Conservation (phyloP, 2,113 vertebrate genomes). For the Sialia sialis region DNA sequence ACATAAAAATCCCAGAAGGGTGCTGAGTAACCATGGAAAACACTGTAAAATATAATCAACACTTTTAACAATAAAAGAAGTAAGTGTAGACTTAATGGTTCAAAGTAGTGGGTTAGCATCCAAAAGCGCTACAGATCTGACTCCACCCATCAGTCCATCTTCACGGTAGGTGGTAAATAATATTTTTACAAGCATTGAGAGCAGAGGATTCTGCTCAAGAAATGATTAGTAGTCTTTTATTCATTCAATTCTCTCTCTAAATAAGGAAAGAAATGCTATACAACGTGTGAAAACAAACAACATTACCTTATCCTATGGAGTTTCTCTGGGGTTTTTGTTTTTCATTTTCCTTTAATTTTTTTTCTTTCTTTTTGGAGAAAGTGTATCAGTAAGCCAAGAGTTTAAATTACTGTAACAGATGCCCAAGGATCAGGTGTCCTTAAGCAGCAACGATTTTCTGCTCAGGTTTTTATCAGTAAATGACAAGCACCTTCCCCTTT, state of each 20-base stretch:
- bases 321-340: not conserved
- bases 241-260: not conserved
- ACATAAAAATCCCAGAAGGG: constrained; percentile 5
- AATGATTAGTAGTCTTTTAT: not conserved
- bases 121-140: not conserved
- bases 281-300: not conserved
- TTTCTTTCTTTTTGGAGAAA: not conserved
- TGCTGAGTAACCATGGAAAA: not conserved
- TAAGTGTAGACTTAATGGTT: not conserved
- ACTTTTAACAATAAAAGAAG: not conserved
- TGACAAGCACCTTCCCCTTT: constrained; percentile 61
- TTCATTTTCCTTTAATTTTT: not conserved
- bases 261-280: not conserved
- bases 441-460: constrained; percentile 58
- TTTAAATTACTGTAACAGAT: constrained; percentile 54
- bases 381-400: not conserved
- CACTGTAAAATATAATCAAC: not conserved
- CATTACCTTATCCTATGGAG: not conserved
- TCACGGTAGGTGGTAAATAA: not conserved
- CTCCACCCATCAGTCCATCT: not conserved
- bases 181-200: not conserved
- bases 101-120: not conserved
- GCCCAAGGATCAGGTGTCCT: constrained; percentile 54
- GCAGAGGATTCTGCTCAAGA: not conserved
- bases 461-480: constrained; percentile 68